Evolutionary conservation across 1,140 invertebrate species (phyloP).

Genomic region (Sipha flava): DNA sequence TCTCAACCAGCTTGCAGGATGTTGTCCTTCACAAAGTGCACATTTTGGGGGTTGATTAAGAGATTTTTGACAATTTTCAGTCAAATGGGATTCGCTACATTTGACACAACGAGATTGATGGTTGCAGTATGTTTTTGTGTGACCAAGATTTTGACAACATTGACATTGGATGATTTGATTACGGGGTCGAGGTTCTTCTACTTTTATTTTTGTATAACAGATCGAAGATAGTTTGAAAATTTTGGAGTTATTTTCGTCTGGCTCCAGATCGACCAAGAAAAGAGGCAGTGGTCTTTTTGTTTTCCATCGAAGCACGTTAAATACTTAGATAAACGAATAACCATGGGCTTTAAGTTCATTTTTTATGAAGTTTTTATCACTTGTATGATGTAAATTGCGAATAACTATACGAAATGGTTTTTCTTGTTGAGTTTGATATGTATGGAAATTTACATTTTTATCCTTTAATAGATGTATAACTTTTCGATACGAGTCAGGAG

Average conservation of each 20-base stretch:
- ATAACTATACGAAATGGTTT: too few relatives aligned
- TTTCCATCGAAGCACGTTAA: background rate
- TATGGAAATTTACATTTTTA: too few relatives aligned
- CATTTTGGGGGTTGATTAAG: too few relatives aligned
- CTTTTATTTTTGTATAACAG: background rate
- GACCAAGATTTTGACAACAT: background rate
- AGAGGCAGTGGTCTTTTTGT: background rate
- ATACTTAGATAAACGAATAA: background rate
- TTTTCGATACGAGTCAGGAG: background rate
- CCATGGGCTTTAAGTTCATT: background rate
- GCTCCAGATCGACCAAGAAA: slow-evolving; percentile 12
- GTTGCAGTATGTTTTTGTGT: background rate
- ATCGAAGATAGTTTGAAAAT: background rate
- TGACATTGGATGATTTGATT: background rate
- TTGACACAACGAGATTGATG: background rate
- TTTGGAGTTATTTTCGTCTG: background rate
- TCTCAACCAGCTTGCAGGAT: too few relatives aligned
- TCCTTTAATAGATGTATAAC: background rate
- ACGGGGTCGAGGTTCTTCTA: background rate
- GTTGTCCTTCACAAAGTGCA: too few relatives aligned
- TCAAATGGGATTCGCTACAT: too few relatives aligned
- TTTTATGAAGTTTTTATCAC: too few relatives aligned
- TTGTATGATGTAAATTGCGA: too few relatives aligned
- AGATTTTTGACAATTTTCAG: too few relatives aligned
- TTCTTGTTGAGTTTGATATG: too few relatives aligned